Evolutionary conservation across 2,888 invertebrate species (phyloP), one percentile per base, ranked within the genome.

Genomic region (Colostygia pectinataria): DNA sequence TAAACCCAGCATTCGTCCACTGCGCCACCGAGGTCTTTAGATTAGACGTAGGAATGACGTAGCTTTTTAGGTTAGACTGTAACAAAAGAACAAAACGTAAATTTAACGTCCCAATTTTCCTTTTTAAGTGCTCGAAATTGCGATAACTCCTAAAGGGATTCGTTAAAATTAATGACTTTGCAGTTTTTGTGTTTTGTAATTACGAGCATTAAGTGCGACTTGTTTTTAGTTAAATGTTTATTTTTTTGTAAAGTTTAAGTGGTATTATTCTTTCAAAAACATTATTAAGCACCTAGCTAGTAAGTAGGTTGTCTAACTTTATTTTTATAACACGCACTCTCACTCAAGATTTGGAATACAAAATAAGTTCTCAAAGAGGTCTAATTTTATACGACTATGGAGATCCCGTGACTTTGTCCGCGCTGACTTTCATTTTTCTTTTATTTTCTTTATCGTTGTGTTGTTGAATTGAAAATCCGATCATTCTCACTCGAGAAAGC

Each of bases 71-170:
- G 24, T 2, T 2, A 6, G 32, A 10, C 50, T 52, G 53, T 59
- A 29, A 45, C 44, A 57, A 42, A 45, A 42, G 48, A 50, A 54
- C 39, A 52, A 53, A 56, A 55, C 49, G 55, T 55, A 51, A 57
- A 55, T 55, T n/a, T 45, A 55, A 56, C 42, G 55, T 32, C 38
- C 46, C 51, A 55, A 55, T 59, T 57, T 51, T 38, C 46, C 49
- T 55, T 34, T 57, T 45, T 44, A 55, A 57, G 55, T 27, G 57
- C 53, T 42, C 49, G 41, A 49, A 55, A 59, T 56, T 57, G 55
- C 55, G 50, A 47, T 55, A 43, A 42, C 41, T 52, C 52, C 40
- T 28, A 31, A 29, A 13, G 53, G 43, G 51, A 57, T 55, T 59
- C 53, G 54, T 49, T 54, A 32, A 44, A 59, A 46, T 33, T 55